These are phyloP conservation scores for Pseudonaja textilis DNA, from an alignment of 2,113 vertebrate species.

Conservation along the genomic window DNA sequence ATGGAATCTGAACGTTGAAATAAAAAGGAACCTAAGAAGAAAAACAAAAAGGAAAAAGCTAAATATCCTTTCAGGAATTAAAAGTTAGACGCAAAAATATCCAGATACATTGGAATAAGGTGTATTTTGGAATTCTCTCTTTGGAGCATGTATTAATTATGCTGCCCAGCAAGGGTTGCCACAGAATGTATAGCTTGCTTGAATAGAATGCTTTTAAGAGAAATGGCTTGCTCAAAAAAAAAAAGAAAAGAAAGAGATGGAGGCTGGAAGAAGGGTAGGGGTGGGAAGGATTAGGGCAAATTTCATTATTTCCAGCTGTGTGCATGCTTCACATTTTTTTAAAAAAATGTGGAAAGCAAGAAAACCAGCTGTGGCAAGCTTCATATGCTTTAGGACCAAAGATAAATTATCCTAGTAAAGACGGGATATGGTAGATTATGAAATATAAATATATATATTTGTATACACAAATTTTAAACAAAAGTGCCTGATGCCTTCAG, in stretches of 20 bases:
- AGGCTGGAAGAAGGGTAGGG: constrained; percentile 38
- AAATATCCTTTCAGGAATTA: constrained; percentile 60
- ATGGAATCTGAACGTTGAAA: constrained; percentile 58
- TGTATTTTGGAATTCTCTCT: constrained; percentile 63
- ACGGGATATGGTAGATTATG: constrained; percentile 64
- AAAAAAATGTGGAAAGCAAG: constrained; percentile 70
- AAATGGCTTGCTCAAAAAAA: constrained; percentile 61
- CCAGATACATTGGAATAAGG: constrained; percentile 60
- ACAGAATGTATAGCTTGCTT: constrained; percentile 69
- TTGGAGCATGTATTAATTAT: constrained; percentile 64
- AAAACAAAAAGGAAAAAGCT: neutral
- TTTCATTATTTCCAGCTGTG: constrained; percentile 73
- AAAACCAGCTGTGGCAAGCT: constrained; percentile 70
- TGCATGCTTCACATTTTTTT: constrained; percentile 65
- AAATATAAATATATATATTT: constrained; percentile 81
- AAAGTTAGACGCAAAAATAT: constrained; percentile 59
- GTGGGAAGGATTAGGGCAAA: constrained; percentile 55
- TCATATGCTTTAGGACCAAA: constrained; percentile 92
- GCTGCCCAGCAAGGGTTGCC: constrained; percentile 55
- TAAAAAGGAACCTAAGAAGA: constrained; percentile 43
- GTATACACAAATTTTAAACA: constrained; percentile 85
- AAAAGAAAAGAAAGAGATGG: constrained; percentile 62
- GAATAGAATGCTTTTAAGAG: constrained; percentile 61
- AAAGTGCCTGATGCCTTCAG: constrained; percentile 93
- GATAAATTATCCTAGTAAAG: constrained; percentile 78